phyloP scores from a whole-genome alignment of 2,113 vertebrate species.

The Phoenicopterus ruber region DNA sequence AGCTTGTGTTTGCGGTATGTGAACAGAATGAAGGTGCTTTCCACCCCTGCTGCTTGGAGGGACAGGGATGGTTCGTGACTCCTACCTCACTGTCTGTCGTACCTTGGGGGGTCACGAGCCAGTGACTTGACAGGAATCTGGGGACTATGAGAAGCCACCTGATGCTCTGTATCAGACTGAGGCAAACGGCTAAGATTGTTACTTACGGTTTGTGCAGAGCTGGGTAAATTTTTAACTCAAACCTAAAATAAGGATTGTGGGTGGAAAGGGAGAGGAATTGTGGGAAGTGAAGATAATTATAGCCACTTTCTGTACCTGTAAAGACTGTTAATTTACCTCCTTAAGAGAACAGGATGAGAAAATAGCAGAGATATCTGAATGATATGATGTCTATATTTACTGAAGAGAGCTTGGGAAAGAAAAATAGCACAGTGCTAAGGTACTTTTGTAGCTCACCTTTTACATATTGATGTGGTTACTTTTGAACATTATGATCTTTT shows the following conservation, averaged over 20 bases:
- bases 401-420: background rate
- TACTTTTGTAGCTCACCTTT: background rate
- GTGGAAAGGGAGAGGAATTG: background rate
- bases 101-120: accelerated
- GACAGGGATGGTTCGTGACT: background rate
- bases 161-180: background rate
- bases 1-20: background rate
- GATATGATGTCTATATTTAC: background rate
- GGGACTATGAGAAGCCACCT: background rate
- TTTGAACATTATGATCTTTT: background rate
- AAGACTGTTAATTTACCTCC: background rate
- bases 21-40: background rate
- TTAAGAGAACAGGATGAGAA: background rate
- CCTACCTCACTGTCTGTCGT: accelerated
- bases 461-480: background rate
- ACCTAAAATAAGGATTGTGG: slow-evolving; percentile 4
- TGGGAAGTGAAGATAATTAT: slow-evolving; percentile 10
- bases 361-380: background rate
- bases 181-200: background rate
- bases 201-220: background rate
- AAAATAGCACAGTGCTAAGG: background rate
- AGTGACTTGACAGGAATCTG: background rate
- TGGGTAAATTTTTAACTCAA: background rate
- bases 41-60: background rate
- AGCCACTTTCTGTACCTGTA: background rate